These are phyloP conservation scores for Astropecten irregularis DNA, from an alignment of 53 echinoderm and acorn worm genomes.

Conservation along the genomic window DNA sequence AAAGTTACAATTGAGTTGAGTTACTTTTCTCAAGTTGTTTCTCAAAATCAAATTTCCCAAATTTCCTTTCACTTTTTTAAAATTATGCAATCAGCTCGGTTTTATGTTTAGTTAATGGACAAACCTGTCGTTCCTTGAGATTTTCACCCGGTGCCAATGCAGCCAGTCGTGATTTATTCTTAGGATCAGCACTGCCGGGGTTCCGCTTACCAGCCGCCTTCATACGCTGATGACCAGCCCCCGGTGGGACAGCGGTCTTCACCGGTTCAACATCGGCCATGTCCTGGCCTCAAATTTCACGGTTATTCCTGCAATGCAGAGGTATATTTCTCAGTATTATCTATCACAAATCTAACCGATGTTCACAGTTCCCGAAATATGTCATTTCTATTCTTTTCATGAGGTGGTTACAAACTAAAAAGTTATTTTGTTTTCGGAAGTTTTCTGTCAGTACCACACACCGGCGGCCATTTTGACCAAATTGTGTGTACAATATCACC, in stretches of 20 bases:
- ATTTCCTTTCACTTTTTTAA: too few species aligned
- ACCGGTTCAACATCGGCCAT: conserved; percentile 48
- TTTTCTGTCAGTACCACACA: neutral
- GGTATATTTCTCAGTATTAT: too few species aligned
- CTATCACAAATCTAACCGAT: neutral
- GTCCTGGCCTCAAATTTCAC: neutral
- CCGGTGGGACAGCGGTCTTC: conserved; percentile 16
- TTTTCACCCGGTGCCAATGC: conserved; percentile 98
- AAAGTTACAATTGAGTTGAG: too few species aligned
- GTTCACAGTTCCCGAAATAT: neutral
- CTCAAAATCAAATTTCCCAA: too few species aligned
- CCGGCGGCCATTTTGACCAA: conserved; percentile 58
- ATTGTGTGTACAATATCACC: conserved; percentile 79
- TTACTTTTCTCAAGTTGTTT: too few species aligned
- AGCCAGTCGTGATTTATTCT: conserved; percentile 93
- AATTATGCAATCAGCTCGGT: too few species aligned
- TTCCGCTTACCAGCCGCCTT: conserved; percentile 60
- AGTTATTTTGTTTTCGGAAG: conserved; percentile 33
- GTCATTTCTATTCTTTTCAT: too few species aligned
- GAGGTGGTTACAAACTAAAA: neutral
- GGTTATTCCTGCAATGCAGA: too few species aligned
- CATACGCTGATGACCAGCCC: neutral
- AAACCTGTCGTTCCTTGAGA: conserved; percentile 98
- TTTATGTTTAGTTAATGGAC: too few species aligned
- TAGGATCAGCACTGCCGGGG: conserved; percentile 84